Evolutionary conservation across 2,113 vertebrate species (phyloP), one percentile per base, ranked within the genome.

Genomic region (Apus apus): DNA sequence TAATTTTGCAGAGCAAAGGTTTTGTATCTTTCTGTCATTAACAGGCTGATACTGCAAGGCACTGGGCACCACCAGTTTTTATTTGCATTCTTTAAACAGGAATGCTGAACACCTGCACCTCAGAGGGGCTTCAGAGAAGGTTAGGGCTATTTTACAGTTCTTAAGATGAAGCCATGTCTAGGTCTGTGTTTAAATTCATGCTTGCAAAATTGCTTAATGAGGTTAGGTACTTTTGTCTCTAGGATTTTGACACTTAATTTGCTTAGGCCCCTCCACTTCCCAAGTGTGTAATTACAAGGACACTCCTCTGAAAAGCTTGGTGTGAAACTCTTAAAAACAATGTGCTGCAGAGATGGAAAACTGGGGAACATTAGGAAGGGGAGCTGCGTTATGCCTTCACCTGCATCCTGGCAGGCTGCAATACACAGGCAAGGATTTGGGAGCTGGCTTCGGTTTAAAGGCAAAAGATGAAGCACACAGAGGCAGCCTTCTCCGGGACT

Each of bases 311-410:
- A 72, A 64, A 79, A 53, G 45, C 21, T 5, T 36, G 57, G 13
- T n/a, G 61, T 4, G 4, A 79, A 75, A 75, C 81, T 50, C 57
- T 54, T 23, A 30, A 68, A 43, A 92, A 22, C 13, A 36, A 13
- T 0, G 7, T 36, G 5, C 16, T 1, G 9, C 30, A 60, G 43
- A 45, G n/a, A 18, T n/a, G 66, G 14, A 53, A 29, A 43, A 6
- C 0, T 3, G 29, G 25, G 29, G 40, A 66, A 11, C 26, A 4
- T 9, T 3, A 16, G 34, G 17, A 57, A 27, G 8, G 48, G 51
- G 46, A 43, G 19, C 40, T 43, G 40, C 19, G 1, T 36, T 11
- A 11, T 0, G 6, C n/a, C 21, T 48, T 45, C 21, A 3, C 15
- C 75, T 10, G 20, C 20, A 50, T 5, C 34, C 43, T 8, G 46